Percentiles rank a stretch among this genome's conserved stretches.
Conservation (phyloP, 2,113 vertebrate genomes). For the Myrmecobius fasciatus region DNA sequence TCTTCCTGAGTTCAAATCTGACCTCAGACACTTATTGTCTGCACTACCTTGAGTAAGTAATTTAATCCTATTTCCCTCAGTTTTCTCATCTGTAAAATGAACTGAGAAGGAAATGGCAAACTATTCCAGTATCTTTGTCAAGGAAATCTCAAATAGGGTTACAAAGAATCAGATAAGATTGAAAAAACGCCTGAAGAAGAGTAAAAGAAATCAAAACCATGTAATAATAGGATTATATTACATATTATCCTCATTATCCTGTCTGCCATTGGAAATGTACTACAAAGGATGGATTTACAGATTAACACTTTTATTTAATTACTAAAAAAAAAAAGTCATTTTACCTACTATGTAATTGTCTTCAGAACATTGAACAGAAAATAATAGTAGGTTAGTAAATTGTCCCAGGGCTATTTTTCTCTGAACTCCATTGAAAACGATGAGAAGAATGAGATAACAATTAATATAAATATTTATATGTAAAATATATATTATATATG, state of each 20-base stretch:
- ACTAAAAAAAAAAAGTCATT: not conserved
- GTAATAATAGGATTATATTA: not conserved
- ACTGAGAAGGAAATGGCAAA: not conserved
- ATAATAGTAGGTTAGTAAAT: not conserved
- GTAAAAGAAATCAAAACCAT: not conserved
- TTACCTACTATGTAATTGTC: not conserved
- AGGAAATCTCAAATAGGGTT: not conserved
- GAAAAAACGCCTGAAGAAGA: not conserved
- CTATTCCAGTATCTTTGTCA: not conserved
- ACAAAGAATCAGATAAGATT: not conserved
- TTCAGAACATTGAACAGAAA: not conserved
- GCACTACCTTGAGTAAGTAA: not conserved
- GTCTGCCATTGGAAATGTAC: not conserved
- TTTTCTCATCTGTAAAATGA: not conserved
- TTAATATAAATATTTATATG: no score
- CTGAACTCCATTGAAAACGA: not conserved
- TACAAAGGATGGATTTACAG: not conserved
- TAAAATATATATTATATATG: no score
- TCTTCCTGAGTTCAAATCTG: not conserved
- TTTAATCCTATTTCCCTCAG: not conserved
- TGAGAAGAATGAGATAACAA: not conserved
- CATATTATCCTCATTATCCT: not conserved
- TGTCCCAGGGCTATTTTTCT: not conserved
- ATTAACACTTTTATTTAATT: not conserved
- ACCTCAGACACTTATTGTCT: not conserved